Base-by-base conservation (phyloP, 2,888 invertebrate species). In the Scotopteryx bipunctaria region DNA sequence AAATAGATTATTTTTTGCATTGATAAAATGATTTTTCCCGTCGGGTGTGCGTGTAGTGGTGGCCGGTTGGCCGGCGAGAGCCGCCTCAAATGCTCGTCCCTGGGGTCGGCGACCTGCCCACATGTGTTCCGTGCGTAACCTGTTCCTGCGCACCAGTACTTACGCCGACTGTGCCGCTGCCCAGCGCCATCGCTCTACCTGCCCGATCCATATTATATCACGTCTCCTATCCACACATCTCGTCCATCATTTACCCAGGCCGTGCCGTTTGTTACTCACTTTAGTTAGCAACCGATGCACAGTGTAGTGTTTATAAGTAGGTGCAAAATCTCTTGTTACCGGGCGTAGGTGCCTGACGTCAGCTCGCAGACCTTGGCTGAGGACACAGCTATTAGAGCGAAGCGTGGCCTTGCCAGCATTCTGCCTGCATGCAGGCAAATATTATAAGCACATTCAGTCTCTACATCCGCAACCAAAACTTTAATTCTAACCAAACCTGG, bases 341-440 rank as follows among this genome's bases (percentile, higher is more conserved):
- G 69, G 73, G 79, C 76, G 81, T 78, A 81, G 76, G 71, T 75
- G 75, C 59, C 57, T 86, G 82, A 86, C 86, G 86, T 85, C 85
- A 85, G 66, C 73, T 72, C 68, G 76, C 69, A 83, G 78, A 81
- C 88, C 87, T 88, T 85, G 86, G 71, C 61, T 76, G 78, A 84
- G 86, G 86, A 83, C 85, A 80, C 73, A 75, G 74, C 81, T 86
- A 83, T 84, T 85, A 86, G 81, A 85, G 77, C 83, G 78, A 76
- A 69, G 77, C 83, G 74, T 81, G 84, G 81, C 79, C 83, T 85
- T 78, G 77, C 71, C 66, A 77, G 74, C 74, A 78, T 79, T 82
- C 76, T 82, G 81, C 77, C 76, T 83, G 82, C 77, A 75, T 80
- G 73, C 78, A 76, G 71, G 70, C 71, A 69, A 74, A 71, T 69